Conservation (phyloP, 1,140 invertebrate species). For the Eumaeus atala region DNA sequence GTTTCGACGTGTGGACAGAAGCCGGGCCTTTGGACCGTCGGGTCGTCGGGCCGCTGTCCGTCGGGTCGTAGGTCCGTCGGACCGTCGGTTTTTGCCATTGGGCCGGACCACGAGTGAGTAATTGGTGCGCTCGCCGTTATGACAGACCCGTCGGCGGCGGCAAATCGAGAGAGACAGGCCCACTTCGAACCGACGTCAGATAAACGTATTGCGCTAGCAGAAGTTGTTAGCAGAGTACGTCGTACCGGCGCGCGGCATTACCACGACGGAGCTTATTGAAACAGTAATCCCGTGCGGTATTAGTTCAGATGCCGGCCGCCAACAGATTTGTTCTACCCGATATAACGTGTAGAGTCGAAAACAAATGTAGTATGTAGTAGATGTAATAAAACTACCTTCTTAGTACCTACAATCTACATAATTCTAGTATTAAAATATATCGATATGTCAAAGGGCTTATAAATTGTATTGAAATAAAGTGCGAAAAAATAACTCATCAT, state of each 20-base stretch:
- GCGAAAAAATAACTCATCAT: too few relatives aligned
- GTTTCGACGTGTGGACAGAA: background rate
- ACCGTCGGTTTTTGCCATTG: background rate
- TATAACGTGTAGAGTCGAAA: too few relatives aligned
- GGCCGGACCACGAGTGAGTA: constrained; percentile 15
- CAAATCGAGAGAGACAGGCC: constrained; percentile 23
- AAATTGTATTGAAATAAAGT: too few relatives aligned
- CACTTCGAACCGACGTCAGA: background rate
- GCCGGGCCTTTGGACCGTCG: background rate
- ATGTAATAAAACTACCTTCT: too few relatives aligned
- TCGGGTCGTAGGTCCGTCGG: background rate
- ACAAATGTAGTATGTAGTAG: too few relatives aligned
- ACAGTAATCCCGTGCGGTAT: too few relatives aligned
- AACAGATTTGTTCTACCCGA: too few relatives aligned
- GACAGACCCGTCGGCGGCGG: constrained; percentile 15
- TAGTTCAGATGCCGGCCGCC: too few relatives aligned
- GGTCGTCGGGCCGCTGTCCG: background rate
- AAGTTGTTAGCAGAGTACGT: background rate
- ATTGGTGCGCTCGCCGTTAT: constrained; percentile 19
- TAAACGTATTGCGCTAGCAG: background rate
- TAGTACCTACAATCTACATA: too few relatives aligned
- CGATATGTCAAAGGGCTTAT: too few relatives aligned
- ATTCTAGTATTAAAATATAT: too few relatives aligned
- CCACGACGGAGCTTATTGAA: background rate
- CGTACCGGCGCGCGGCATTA: background rate